phyloP scores from a whole-genome alignment of 2,113 vertebrate genomes.

The Gasterosteus aculeatus region DNA sequence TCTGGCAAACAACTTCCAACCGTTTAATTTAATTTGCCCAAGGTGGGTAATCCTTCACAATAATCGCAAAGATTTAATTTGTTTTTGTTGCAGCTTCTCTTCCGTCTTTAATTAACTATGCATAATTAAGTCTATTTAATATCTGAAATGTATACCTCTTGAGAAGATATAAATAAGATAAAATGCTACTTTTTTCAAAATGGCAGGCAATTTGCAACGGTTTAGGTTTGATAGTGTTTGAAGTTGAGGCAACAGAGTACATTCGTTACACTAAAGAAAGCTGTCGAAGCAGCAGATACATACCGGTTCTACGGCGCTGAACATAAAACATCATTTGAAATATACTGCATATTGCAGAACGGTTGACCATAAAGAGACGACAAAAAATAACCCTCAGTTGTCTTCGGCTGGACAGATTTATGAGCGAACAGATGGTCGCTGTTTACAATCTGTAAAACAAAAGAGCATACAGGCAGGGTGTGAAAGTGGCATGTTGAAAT shows the following conservation, averaged over 20 bases:
- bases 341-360: background rate
- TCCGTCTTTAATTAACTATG: background rate
- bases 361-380: background rate
- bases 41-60: slow-evolving; percentile 13
- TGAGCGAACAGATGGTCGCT: slow-evolving; percentile 10
- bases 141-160: background rate
- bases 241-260: background rate
- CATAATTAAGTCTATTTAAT: background rate
- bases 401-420: slow-evolving; percentile 4
- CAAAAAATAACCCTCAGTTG: background rate
- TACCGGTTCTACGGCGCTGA: background rate
- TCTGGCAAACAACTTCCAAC: slow-evolving; percentile 1
- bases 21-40: background rate
- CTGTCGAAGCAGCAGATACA: background rate
- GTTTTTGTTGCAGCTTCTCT: background rate
- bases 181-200: background rate
- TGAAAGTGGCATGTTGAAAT: background rate
- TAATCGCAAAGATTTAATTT: background rate
- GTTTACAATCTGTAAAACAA: slow-evolving; percentile 4
- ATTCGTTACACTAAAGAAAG: background rate
- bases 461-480: background rate
- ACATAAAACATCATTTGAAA: background rate
- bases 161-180: background rate
- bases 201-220: background rate
- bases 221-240: background rate